phyloP scores from a whole-genome alignment of 1,140 invertebrate genomes.

The Limonius californicus region DNA sequence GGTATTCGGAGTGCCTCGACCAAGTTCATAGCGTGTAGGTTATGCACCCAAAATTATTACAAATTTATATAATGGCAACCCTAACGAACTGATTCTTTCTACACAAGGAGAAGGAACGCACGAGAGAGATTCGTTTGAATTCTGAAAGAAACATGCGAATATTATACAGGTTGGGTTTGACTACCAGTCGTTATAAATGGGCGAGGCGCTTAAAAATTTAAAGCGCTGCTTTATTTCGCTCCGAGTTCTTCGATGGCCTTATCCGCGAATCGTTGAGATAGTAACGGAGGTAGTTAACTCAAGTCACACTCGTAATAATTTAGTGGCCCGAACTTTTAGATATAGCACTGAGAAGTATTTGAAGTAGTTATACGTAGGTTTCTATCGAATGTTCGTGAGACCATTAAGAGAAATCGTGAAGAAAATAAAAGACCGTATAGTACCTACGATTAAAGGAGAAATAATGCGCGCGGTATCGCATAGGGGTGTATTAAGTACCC shows the following conservation, averaged over 20 bases:
- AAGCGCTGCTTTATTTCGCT: not conserved
- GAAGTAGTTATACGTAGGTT: conserved; percentile 10
- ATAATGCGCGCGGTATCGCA: conserved; percentile 12
- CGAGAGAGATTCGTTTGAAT: too few species aligned
- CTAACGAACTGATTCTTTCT: too few species aligned
- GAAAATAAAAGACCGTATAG: conserved; percentile 17
- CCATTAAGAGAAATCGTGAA: conserved; percentile 19
- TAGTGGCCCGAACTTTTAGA: not conserved
- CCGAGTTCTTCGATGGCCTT: not conserved
- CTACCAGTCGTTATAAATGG: too few species aligned
- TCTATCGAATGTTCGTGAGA: conserved; percentile 16
- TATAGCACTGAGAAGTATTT: conserved; percentile 6
- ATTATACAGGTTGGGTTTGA: too few species aligned
- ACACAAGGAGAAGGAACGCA: not conserved
- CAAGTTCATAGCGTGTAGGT: not conserved
- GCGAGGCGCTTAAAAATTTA: not conserved
- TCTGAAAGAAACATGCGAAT: too few species aligned
- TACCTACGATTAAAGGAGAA: not conserved
- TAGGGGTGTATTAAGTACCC: not conserved
- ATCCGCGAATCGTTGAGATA: not conserved
- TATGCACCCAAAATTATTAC: too few species aligned
- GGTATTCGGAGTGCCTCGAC: not conserved
- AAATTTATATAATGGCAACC: too few species aligned
- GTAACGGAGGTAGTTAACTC: conserved; percentile 10
- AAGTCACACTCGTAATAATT: conserved; percentile 10